These are phyloP conservation scores for Myripristis murdjan DNA, from an alignment of 2,797 vertebrate species.

Conservation along the genomic window DNA sequence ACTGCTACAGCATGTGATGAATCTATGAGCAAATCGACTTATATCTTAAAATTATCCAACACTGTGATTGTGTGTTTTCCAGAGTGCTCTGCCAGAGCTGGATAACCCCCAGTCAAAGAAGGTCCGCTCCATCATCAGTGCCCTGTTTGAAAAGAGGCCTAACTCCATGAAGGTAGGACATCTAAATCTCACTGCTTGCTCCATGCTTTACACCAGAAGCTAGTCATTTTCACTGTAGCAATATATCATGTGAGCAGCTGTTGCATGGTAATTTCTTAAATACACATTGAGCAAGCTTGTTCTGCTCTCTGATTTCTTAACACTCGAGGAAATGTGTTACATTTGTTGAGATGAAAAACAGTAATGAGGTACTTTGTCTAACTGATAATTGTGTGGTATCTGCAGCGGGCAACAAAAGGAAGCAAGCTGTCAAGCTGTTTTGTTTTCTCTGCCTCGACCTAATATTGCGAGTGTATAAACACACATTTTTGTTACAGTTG, in stretches of 20 bases:
- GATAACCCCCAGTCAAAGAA: conserved; percentile 91
- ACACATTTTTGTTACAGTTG: not conserved
- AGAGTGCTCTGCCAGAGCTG: conserved; percentile 90
- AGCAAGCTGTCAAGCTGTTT: not conserved
- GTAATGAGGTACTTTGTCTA: too few relatives aligned
- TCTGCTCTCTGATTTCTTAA: too few relatives aligned
- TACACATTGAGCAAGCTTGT: too few relatives aligned
- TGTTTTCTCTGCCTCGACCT: conserved; percentile 50
- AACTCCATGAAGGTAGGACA: conserved; percentile 93
- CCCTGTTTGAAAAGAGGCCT: conserved; percentile 87
- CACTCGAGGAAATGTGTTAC: too few relatives aligned
- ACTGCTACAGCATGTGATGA: not conserved
- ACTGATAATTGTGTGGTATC: too few relatives aligned
- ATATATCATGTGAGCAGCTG: not conserved
- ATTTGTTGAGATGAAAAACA: too few relatives aligned
- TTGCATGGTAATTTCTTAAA: too few relatives aligned
- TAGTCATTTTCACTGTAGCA: not conserved
- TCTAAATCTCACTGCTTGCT: not conserved
- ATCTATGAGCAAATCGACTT: not conserved
- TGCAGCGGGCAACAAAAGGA: too few relatives aligned
- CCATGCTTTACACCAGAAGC: not conserved
- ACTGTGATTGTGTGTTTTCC: conserved; percentile 24
- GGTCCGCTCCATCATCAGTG: conserved; percentile 85
- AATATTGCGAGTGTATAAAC: conserved; percentile 19
- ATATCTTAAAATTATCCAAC: not conserved